Percentiles rank a stretch among this genome's conserved stretches.
phyloP scores from a whole-genome alignment of 2,113 vertebrate species.

The Syngnathus scovelli region DNA sequence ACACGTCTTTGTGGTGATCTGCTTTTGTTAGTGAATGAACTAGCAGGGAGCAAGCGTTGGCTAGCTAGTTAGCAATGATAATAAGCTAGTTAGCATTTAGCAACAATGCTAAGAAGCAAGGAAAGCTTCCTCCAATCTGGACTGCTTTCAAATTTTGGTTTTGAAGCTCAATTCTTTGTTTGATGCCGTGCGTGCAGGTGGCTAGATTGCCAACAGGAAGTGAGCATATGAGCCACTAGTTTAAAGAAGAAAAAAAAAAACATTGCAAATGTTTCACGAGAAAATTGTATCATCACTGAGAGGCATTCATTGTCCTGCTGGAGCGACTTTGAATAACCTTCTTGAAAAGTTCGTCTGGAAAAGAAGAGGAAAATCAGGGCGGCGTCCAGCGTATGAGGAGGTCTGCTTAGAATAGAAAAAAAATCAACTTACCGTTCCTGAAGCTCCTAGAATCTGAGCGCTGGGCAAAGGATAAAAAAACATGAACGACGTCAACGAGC shows the following conservation, averaged over 20 bases:
- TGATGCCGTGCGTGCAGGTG: too few species aligned
- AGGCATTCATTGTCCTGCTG: conserved; percentile 58
- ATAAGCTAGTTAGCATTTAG: neutral
- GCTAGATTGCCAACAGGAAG: neutral
- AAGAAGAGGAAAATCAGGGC: neutral
- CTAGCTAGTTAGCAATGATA: neutral
- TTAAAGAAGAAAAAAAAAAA: neutral
- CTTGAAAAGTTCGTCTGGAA: conserved; percentile 69
- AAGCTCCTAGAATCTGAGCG: conserved; percentile 52
- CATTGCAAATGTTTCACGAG: too few species aligned
- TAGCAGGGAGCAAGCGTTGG: neutral
- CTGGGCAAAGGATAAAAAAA: conserved; percentile 1
- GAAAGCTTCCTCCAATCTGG: neutral
- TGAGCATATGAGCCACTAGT: neutral
- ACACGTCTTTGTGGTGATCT: neutral
- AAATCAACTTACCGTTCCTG: conserved; percentile 59
- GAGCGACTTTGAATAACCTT: conserved; percentile 65
- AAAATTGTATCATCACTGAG: conserved; percentile 31
- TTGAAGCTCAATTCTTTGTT: neutral
- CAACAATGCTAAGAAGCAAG: neutral
- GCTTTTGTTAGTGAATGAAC: neutral
- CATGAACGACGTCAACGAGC: neutral
- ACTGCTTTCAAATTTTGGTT: neutral
- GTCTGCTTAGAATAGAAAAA: neutral
- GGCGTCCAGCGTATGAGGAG: neutral